Conservation (phyloP, 2,113 vertebrate genomes). For the zebrafish (Danio rerio) region DNA sequence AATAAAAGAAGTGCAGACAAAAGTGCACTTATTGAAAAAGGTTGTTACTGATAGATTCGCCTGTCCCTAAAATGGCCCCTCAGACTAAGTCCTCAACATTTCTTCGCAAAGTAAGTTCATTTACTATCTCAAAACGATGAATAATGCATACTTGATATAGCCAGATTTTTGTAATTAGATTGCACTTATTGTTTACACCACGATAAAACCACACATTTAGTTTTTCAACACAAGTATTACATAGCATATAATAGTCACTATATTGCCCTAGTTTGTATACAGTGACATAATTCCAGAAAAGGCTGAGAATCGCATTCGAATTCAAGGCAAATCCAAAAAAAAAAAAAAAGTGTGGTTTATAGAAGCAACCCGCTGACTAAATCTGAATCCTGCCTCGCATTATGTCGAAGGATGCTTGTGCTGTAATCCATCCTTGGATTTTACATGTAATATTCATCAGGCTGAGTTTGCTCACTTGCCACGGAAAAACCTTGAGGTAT, state of each 20-base stretch:
- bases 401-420: conserved; percentile 32
- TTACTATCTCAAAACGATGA: neutral
- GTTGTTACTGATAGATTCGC: conserved; percentile 45
- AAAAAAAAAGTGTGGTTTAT: neutral
- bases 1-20: conserved; percentile 46
- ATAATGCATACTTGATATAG: neutral
- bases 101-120: conserved; percentile 34
- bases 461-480: conserved; percentile 46
- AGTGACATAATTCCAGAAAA: neutral
- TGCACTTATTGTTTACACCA: neutral
- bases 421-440: conserved; percentile 39
- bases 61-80: neutral
- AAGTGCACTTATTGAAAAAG: conserved; percentile 57
- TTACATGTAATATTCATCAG: conserved; percentile 52
- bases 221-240: too few relatives aligned
- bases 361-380: conserved; percentile 8
- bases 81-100: conserved; percentile 54
- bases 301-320: neutral
- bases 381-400: conserved; percentile 22
- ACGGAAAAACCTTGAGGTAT: conserved; percentile 52
- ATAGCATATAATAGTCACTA: neutral
- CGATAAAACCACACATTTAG: neutral
- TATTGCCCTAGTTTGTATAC: neutral
- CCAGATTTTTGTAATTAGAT: neutral
- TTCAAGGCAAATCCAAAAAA: neutral